phyloP scores from a whole-genome alignment of 1,140 invertebrate species.

The Acyrthosiphon pisum region DNA sequence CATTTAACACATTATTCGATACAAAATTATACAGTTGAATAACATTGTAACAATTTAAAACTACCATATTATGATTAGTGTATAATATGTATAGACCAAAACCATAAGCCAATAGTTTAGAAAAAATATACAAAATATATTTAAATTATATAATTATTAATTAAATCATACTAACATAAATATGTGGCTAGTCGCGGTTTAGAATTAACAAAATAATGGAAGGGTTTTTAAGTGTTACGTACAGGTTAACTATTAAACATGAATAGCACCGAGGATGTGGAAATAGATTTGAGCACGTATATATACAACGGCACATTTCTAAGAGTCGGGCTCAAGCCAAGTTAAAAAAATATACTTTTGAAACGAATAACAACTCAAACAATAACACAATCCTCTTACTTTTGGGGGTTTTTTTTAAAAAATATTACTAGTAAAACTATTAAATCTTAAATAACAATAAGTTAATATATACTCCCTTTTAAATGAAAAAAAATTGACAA shows the following conservation, averaged over 20 bases:
- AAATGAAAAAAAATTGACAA: neutral
- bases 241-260: neutral
- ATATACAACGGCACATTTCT: conserved; percentile 3
- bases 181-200: neutral
- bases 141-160: conserved; percentile 16
- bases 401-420: neutral
- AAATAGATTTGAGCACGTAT: conserved; percentile 17
- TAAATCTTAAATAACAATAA: conserved; percentile 44
- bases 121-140: conserved; percentile 30
- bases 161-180: neutral
- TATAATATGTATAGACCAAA: conserved; percentile 14
- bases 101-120: neutral
- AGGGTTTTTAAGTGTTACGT: neutral
- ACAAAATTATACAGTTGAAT: conserved; percentile 19
- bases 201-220: conserved; percentile 2
- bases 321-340: neutral
- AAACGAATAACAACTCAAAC: conserved; percentile 44
- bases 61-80: conserved; percentile 38
- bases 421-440: conserved; percentile 41
- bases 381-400: conserved; percentile 27
- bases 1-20: neutral
- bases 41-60: neutral
- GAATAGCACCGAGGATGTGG: conserved; percentile 34
- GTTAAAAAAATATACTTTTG: conserved; percentile 48
- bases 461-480: neutral